Conservation (phyloP, 2,888 invertebrate genomes). For the Odontocolon sp. region DNA sequence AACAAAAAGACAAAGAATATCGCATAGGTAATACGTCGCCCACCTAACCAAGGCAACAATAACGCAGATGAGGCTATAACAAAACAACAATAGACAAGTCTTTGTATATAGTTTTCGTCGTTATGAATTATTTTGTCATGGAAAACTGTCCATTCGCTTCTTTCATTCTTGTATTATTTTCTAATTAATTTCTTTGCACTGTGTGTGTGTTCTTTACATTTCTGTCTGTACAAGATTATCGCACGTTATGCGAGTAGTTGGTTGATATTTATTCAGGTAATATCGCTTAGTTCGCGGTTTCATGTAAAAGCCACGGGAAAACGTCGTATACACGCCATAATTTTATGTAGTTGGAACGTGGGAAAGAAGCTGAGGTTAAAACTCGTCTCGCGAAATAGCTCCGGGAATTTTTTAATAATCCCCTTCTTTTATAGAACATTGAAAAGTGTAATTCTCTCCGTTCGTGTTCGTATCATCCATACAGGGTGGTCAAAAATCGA, state of each 20-base stretch:
- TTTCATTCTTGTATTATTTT: not conserved
- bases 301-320: conserved; percentile 36
- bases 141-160: not conserved
- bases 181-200: conserved; percentile 46
- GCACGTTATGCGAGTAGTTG: conserved; percentile 37
- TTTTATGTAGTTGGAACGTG: conserved; percentile 43
- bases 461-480: not conserved
- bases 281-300: conserved; percentile 38
- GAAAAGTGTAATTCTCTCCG: conserved; percentile 21
- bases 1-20: not conserved
- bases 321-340: conserved; percentile 44
- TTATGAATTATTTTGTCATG: not conserved
- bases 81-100: not conserved
- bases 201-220: conserved; percentile 10
- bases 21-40: not conserved
- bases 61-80: not conserved
- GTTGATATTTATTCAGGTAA: conserved; percentile 39
- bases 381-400: conserved; percentile 45
- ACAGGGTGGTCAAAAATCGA: conserved; percentile 21
- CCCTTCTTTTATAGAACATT: conserved; percentile 53
- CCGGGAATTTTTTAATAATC: conserved; percentile 45
- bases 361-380: conserved; percentile 25
- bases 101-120: too few species aligned
- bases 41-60: not conserved
- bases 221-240: conserved; percentile 31